Percentiles rank a stretch among this genome's conserved stretches.
phyloP scores from a whole-genome alignment of 2,797 vertebrate genomes.

The Sebastes steindachneri region DNA sequence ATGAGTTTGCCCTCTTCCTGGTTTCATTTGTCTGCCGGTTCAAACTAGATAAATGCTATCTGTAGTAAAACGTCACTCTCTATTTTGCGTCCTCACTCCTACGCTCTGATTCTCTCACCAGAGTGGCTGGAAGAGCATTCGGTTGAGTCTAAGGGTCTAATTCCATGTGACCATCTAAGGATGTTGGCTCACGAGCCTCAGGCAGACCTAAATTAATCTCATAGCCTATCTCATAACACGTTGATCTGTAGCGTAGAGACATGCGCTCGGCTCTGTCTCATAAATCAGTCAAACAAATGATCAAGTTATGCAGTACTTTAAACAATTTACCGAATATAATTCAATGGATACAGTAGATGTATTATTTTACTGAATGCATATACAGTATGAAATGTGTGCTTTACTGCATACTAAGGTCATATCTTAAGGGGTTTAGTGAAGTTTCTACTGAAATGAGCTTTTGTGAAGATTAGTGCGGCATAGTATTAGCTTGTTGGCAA shows the following conservation, averaged over 20 bases:
- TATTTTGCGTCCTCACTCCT: constrained; percentile 29
- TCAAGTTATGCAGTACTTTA: constrained; percentile 7
- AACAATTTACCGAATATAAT: constrained; percentile 12
- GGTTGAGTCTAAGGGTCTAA: constrained; percentile 31
- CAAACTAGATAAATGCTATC: constrained; percentile 11
- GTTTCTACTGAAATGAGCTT: constrained; percentile 10
- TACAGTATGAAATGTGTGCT: neutral
- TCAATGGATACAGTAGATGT: neutral
- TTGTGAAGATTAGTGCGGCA: neutral
- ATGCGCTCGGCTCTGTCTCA: neutral
- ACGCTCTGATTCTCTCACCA: constrained; percentile 13
- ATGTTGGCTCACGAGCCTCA: constrained; percentile 26
- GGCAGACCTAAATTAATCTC: constrained; percentile 45
- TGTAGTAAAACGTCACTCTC: constrained; percentile 12
- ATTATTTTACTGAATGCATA: neutral
- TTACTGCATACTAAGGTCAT: constrained; percentile 5
- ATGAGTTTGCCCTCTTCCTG: neutral
- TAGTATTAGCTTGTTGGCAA: neutral
- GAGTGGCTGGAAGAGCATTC: constrained; percentile 24
- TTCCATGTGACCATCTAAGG: constrained; percentile 48
- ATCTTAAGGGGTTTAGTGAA: neutral
- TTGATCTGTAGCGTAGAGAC: constrained; percentile 26
- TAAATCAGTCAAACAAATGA: constrained; percentile 36
- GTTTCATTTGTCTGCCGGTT: constrained; percentile 7
- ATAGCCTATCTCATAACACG: constrained; percentile 29